Percentiles rank a stretch among this genome's conserved stretches.
These are phyloP conservation scores for Mormyrops attenuatus DNA, from an alignment of 2,797 vertebrate genomes.

Conservation along the genomic window DNA sequence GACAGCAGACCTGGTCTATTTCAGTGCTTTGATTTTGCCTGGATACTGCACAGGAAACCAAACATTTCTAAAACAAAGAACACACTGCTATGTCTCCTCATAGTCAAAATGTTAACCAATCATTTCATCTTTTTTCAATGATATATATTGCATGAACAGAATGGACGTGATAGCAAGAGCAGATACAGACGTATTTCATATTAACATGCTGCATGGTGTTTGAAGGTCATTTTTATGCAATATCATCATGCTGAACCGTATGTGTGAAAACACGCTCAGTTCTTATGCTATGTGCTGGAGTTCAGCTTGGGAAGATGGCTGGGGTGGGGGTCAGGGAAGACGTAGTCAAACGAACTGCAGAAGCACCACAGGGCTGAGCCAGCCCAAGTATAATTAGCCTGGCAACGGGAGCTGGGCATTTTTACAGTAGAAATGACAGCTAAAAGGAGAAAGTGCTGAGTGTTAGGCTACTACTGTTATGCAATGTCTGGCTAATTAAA, in stretches of 20 bases:
- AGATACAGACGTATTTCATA: not conserved
- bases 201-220: not conserved
- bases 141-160: not conserved
- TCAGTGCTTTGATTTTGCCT: not conserved
- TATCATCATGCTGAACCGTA: not conserved
- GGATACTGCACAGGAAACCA: not conserved
- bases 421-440: not conserved
- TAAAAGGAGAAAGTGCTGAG: not conserved
- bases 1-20: not conserved
- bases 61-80: not conserved
- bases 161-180: not conserved
- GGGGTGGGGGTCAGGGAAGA: not conserved
- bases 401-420: not conserved
- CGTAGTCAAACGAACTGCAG: not conserved
- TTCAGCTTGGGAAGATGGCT: not conserved
- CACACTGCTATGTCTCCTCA: not conserved
- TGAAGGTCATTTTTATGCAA: not conserved
- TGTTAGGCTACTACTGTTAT: not conserved
- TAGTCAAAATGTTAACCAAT: not conserved
- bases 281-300: not conserved
- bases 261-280: not conserved
- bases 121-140: not conserved
- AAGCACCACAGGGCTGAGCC: not conserved
- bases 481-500: not conserved
- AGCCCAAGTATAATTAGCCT: constrained; percentile 13